Evolutionary conservation across 2,113 vertebrate species (phyloP).

Genomic region (Felis catus): DNA sequence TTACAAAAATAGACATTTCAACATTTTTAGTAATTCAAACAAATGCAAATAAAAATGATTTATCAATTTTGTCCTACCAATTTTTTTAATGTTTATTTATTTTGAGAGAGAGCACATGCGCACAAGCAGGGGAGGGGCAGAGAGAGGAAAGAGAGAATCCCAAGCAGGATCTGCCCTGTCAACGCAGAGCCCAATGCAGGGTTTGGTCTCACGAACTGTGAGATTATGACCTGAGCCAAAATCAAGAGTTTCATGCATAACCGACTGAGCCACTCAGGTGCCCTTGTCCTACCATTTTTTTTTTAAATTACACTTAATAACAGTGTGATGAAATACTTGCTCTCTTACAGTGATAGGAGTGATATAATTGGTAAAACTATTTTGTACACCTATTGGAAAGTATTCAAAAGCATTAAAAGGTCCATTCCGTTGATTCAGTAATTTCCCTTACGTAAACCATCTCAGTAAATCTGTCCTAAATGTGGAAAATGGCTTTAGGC

Average conservation of each 20-base stretch:
- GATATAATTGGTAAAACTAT: neutral
- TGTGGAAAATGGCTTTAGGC: neutral
- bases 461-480: neutral
- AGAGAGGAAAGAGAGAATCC: no score
- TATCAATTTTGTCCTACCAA: neutral
- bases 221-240: no score
- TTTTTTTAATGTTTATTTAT: neutral
- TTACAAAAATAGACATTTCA: neutral
- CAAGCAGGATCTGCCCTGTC: no score
- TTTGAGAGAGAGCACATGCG: no score
- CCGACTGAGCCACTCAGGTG: no score
- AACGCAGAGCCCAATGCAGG: no score
- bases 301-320: constrained; percentile 11
- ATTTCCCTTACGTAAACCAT: constrained; percentile 1
- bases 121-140: no score
- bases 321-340: neutral
- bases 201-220: no score
- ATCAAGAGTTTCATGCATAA: no score
- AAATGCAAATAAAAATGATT: neutral
- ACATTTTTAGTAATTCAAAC: neutral
- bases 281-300: neutral
- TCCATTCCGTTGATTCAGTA: neutral
- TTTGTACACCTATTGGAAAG: neutral
- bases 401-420: neutral
- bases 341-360: neutral